Percentiles rank a stretch among this genome's conserved stretches.
These are phyloP conservation scores for Phania funesta DNA, from an alignment of 2,888 invertebrate genomes.

Conservation along the genomic window DNA sequence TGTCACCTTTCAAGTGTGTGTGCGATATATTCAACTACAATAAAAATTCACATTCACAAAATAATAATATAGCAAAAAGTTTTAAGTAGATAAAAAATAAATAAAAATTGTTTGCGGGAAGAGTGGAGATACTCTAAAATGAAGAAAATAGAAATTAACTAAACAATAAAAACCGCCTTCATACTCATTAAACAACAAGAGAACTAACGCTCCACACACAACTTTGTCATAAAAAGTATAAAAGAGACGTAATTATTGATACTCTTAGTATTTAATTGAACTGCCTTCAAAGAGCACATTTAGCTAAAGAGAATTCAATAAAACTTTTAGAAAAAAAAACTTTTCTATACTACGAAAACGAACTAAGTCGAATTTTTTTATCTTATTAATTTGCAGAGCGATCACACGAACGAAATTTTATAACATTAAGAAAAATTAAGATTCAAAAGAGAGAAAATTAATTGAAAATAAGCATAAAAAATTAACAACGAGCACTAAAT, in stretches of 20 bases:
- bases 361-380: conserved; percentile 26
- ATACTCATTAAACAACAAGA: conserved; percentile 32
- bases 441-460: conserved; percentile 8
- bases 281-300: not conserved
- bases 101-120: conserved; percentile 37
- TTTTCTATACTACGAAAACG: conserved; percentile 56
- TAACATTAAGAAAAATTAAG: conserved; percentile 34
- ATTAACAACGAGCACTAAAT: conserved; percentile 28
- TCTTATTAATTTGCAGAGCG: conserved; percentile 57
- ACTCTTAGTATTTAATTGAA: conserved; percentile 19
- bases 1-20: too few relatives aligned
- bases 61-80: conserved; percentile 22
- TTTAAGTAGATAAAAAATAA: conserved; percentile 34
- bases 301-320: not conserved
- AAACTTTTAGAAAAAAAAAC: conserved; percentile 9
- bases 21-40: conserved; percentile 29
- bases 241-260: conserved; percentile 1
- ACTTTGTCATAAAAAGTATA: not conserved
- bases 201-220: conserved; percentile 6
- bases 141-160: conserved; percentile 34
- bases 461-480: not conserved
- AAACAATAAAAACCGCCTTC: conserved; percentile 50
- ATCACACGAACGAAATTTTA: conserved; percentile 63
- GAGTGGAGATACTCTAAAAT: conserved; percentile 39
- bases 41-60: conserved; percentile 1